Evolutionary conservation across 2,113 vertebrate species (phyloP).

Genomic region (Edolisoma coerulescens): DNA sequence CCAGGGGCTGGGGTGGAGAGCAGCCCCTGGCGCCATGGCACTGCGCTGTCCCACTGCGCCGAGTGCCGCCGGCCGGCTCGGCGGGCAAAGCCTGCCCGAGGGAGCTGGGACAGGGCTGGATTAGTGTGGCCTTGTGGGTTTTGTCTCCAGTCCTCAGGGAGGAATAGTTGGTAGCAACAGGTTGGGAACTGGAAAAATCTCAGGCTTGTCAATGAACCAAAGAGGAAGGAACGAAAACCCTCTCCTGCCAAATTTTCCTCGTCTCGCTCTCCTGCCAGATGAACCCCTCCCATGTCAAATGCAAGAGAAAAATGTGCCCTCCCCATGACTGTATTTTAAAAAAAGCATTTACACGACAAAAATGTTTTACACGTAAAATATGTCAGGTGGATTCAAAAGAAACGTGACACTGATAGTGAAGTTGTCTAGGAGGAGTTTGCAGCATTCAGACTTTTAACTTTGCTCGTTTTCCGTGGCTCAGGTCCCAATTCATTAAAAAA

Average conservation of each 20-base stretch:
- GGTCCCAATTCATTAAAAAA: constrained; percentile 64
- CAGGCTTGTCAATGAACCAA: background rate
- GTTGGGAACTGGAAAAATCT: background rate
- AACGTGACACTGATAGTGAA: constrained; percentile 76
- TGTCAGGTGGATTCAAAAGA: constrained; percentile 69
- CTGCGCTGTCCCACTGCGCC: background rate
- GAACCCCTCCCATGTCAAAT: constrained; percentile 20
- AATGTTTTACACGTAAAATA: constrained; percentile 37
- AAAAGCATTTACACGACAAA: constrained; percentile 36
- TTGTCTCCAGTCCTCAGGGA: constrained; percentile 3
- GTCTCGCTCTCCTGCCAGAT: background rate
- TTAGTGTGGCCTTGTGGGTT: background rate
- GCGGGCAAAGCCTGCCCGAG: background rate
- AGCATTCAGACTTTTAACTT: constrained; percentile 15
- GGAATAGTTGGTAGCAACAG: background rate
- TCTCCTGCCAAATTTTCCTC: background rate
- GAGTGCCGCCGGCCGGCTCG: background rate
- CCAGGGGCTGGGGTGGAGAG: background rate
- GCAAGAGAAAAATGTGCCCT: constrained; percentile 18
- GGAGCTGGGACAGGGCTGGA: background rate
- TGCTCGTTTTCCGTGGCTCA: background rate
- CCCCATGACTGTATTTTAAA: background rate
- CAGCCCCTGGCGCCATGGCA: background rate
- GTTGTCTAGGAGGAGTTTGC: constrained; percentile 70
- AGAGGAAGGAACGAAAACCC: background rate